These are phyloP conservation scores for Acropternis orthonyx DNA, from an alignment of 2,797 vertebrate species.

Conservation along the genomic window DNA sequence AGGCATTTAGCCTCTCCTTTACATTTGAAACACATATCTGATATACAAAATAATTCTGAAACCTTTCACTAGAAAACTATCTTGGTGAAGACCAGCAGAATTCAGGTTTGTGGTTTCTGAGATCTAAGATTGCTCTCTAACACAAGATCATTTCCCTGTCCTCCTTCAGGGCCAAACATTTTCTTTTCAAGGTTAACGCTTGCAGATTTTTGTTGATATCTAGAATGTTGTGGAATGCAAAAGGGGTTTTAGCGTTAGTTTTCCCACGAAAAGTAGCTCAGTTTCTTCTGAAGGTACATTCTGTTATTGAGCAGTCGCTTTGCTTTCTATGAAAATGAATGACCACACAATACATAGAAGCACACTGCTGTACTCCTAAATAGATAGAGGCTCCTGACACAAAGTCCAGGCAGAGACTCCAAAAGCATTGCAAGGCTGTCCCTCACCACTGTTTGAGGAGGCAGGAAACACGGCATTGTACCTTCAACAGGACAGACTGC, in stretches of 20 bases:
- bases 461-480: background rate
- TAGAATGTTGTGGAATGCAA: background rate
- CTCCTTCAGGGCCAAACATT: background rate
- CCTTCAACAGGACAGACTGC: background rate
- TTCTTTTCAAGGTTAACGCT: background rate
- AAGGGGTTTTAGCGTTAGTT: background rate
- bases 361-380: background rate
- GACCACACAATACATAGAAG: rapidly evolving
- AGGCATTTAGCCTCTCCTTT: background rate
- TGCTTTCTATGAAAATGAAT: background rate
- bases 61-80: background rate
- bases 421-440: background rate
- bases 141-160: background rate
- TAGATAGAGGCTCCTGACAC: background rate
- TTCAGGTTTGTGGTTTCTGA: background rate
- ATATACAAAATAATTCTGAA: background rate
- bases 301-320: background rate
- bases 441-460: background rate
- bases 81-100: background rate
- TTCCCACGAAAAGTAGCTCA: background rate
- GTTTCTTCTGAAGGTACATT: background rate
- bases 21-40: background rate
- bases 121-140: background rate
- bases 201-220: background rate
- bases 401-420: background rate